Evolutionary conservation across 2,797 vertebrate genomes (phyloP).

Genomic region (Amblyraja radiata): DNA sequence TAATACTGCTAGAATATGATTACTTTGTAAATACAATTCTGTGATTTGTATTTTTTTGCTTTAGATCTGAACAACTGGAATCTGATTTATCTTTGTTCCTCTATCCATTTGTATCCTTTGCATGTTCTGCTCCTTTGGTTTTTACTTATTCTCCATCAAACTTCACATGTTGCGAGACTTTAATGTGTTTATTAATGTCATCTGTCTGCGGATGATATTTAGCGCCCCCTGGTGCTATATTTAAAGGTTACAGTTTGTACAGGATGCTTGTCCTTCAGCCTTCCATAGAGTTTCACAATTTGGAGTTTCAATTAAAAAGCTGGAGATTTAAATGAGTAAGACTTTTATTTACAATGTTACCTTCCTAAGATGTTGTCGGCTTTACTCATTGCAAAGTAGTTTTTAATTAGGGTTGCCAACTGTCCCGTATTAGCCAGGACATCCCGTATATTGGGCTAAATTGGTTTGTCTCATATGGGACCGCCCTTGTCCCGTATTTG

Average conservation of each 20-base stretch:
- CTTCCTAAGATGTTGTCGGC: background rate
- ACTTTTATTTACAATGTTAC: background rate
- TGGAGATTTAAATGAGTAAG: background rate
- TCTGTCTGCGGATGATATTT: background rate
- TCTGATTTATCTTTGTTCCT: background rate
- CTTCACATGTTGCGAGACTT: background rate
- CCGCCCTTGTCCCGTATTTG: too few species aligned
- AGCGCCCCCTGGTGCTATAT: background rate
- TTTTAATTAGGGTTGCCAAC: background rate
- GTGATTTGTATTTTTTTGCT: too few species aligned
- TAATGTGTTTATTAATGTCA: background rate
- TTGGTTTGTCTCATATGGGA: too few species aligned
- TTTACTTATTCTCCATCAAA: background rate
- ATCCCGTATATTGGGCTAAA: too few species aligned
- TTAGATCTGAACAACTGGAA: background rate
- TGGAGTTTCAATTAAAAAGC: background rate
- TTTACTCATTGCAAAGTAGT: background rate
- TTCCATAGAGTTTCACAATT: background rate
- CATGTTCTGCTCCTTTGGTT: background rate
- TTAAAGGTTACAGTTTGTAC: background rate
- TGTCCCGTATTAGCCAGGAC: too few species aligned
- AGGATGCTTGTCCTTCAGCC: too few species aligned
- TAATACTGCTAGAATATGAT: background rate
- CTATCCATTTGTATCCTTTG: background rate
- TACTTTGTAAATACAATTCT: background rate